phyloP scores from a whole-genome alignment of 1,140 invertebrate species.

The Trissolcus basalis region DNA sequence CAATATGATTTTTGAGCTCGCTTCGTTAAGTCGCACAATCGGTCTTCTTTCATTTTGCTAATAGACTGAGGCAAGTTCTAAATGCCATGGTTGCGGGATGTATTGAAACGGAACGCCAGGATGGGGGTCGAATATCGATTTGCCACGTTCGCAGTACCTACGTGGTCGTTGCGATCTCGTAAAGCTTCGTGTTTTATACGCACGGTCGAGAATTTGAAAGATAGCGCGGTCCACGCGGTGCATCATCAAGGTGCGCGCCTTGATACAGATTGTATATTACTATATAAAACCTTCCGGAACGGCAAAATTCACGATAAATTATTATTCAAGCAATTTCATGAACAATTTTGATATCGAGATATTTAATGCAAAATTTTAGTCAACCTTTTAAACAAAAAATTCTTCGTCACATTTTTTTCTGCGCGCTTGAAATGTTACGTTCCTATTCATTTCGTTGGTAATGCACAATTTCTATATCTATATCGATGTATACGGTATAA shows the following conservation, averaged over 20 bases:
- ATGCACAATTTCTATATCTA: too few species aligned
- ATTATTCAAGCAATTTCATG: too few species aligned
- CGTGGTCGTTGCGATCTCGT: constrained; percentile 61
- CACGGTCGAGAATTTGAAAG: constrained; percentile 66
- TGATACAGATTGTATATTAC: constrained; percentile 43
- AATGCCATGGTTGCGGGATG: constrained; percentile 54
- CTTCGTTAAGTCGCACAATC: constrained; percentile 17
- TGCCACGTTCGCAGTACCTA: constrained; percentile 64
- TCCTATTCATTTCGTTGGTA: too few species aligned
- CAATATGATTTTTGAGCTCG: constrained; percentile 27
- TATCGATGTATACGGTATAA: too few species aligned
- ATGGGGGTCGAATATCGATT: constrained; percentile 68
- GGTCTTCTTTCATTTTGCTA: constrained; percentile 31
- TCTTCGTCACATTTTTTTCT: too few species aligned
- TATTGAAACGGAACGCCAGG: constrained; percentile 55
- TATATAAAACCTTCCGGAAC: background rate
- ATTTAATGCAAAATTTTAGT: too few species aligned
- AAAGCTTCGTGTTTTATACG: constrained; percentile 65
- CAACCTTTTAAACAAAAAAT: too few species aligned
- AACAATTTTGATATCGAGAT: too few species aligned
- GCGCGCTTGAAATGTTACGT: too few species aligned
- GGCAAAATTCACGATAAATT: too few species aligned
- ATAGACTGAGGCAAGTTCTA: constrained; percentile 53
- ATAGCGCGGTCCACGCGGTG: constrained; percentile 42
- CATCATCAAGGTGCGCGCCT: constrained; percentile 15